These are phyloP conservation scores for Plotosus lineatus DNA, from an alignment of 2,113 vertebrate genomes.

Conservation along the genomic window DNA sequence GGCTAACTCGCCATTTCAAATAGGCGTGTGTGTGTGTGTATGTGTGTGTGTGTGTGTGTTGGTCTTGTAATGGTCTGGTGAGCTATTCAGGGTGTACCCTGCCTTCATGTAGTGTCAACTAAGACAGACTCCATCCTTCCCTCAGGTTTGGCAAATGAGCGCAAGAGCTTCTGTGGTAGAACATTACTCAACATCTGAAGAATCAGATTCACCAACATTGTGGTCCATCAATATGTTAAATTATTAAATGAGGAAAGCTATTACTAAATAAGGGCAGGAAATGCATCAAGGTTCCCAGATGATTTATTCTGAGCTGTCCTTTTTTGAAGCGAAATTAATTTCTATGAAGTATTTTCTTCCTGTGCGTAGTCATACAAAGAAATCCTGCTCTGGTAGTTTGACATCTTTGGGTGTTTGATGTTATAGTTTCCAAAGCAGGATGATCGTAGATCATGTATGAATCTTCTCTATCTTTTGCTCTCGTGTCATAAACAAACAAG, in stretches of 20 bases:
- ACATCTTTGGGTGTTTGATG: not conserved
- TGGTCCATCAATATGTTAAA: constrained; percentile 24
- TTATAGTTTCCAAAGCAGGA: constrained; percentile 17
- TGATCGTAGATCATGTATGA: constrained; percentile 13
- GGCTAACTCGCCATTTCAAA: no score
- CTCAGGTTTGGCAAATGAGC: not conserved
- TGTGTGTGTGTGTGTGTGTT: no score
- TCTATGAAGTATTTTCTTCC: not conserved
- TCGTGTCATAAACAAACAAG: constrained; percentile 48
- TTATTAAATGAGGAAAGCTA: constrained; percentile 9
- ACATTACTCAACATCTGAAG: not conserved
- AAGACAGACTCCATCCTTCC: not conserved
- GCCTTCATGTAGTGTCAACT: no score
- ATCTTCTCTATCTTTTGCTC: not conserved
- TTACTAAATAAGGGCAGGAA: not conserved
- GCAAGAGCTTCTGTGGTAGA: not conserved
- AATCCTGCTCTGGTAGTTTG: not conserved
- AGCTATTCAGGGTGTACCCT: no score
- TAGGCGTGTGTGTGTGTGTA: no score
- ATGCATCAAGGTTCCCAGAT: not conserved
- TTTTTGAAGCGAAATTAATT: not conserved
- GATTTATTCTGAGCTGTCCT: not conserved
- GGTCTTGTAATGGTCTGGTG: no score
- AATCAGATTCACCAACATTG: not conserved
- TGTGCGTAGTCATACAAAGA: not conserved